Evolutionary conservation across 2,888 invertebrate species (phyloP).

Genomic region (Spodoptera littoralis): DNA sequence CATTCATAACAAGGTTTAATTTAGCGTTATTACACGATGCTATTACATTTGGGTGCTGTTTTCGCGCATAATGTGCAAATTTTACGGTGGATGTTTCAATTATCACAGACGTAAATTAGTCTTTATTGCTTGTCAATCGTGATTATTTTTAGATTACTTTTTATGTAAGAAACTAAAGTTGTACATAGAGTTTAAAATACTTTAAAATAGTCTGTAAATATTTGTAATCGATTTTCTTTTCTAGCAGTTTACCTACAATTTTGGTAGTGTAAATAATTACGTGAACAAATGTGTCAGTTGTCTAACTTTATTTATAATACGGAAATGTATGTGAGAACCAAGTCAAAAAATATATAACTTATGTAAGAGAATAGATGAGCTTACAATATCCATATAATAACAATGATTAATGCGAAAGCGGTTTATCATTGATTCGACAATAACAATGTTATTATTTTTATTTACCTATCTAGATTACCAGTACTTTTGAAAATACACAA

Average conservation of each 20-base stretch:
- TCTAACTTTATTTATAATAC: neutral
- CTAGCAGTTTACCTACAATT: constrained; percentile 21
- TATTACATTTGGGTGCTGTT: constrained; percentile 23
- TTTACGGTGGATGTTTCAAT: constrained; percentile 43
- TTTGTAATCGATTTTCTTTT: constrained; percentile 38
- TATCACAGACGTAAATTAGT: constrained; percentile 20
- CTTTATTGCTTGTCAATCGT: constrained; percentile 17
- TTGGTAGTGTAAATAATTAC: constrained; percentile 22
- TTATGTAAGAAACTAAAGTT: constrained; percentile 9
- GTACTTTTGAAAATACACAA: no score
- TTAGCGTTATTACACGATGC: constrained; percentile 15
- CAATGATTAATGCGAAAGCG: no score
- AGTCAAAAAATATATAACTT: neutral
- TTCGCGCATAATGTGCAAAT: constrained; percentile 25
- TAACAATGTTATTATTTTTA: no score
- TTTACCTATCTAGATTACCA: no score
- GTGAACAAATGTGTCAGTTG: neutral
- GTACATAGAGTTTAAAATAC: constrained; percentile 5
- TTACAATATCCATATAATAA: no score
- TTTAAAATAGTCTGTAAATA: constrained; percentile 24
- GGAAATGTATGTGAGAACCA: neutral
- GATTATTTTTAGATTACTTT: constrained; percentile 10
- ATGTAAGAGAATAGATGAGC: no score
- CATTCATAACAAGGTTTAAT: neutral
- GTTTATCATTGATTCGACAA: no score